phyloP scores from a whole-genome alignment of 2,888 invertebrate species.

The Dynastes grantii region DNA sequence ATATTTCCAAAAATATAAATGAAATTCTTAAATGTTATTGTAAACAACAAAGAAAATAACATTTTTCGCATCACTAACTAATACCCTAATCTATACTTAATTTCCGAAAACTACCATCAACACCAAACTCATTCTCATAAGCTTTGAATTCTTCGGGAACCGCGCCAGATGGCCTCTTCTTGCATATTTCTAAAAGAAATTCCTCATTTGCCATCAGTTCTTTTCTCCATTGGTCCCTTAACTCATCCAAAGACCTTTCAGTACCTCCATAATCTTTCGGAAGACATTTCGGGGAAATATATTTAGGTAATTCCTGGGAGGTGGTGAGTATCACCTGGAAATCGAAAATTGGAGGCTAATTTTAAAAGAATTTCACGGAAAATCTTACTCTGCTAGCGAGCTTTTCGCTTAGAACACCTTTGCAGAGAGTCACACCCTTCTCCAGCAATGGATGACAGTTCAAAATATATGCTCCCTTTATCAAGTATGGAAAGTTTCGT shows the following conservation, averaged over 20 bases:
- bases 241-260: conserved; percentile 71
- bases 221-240: conserved; percentile 74
- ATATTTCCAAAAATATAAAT: no score
- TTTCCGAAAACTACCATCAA: conserved; percentile 77
- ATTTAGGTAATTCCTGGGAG: conserved; percentile 71
- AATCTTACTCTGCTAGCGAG: neutral
- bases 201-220: conserved; percentile 71
- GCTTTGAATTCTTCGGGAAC: conserved; percentile 57
- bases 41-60: neutral
- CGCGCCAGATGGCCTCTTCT: conserved; percentile 68
- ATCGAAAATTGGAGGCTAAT: neutral
- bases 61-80: neutral
- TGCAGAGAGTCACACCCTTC: neutral
- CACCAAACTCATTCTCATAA: conserved; percentile 64
- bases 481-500: neutral
- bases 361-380: neutral
- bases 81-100: conserved; percentile 73
- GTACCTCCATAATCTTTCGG: conserved; percentile 79
- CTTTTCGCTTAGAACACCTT: neutral
- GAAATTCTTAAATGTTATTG: neutral
- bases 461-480: neutral
- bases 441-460: conserved; percentile 7
- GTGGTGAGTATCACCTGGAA: neutral
- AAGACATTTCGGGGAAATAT: conserved; percentile 74
- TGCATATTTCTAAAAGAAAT: conserved; percentile 75